These are phyloP conservation scores for Salminus brasiliensis DNA, from an alignment of 2,113 vertebrate genomes.

Conservation along the genomic window DNA sequence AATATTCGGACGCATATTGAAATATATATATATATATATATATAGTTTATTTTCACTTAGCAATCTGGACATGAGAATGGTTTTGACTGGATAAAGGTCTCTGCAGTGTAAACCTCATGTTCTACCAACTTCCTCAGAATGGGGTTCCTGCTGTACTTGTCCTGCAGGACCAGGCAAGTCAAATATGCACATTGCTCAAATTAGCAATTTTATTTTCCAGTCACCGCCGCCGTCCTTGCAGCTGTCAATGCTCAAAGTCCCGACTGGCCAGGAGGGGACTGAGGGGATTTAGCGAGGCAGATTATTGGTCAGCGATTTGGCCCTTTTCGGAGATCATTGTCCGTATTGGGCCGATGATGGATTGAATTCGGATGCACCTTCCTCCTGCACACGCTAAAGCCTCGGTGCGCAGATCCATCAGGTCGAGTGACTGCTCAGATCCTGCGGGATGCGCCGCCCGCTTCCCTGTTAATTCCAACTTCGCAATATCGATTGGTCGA, in stretches of 20 bases:
- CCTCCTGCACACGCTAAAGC: constrained; percentile 4
- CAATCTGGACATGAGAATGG: too few relatives aligned
- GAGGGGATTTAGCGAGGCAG: constrained; percentile 44
- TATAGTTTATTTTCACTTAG: too few relatives aligned
- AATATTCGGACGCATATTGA: too few relatives aligned
- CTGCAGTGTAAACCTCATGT: too few relatives aligned
- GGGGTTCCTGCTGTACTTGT: not conserved
- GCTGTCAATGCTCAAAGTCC: not conserved
- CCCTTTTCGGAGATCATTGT: constrained; percentile 46
- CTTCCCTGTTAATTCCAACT: constrained; percentile 54
- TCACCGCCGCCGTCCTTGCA: not conserved
- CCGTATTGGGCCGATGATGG: constrained; percentile 40
- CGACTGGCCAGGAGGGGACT: constrained; percentile 32
- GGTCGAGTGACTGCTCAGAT: constrained; percentile 32
- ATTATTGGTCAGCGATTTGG: constrained; percentile 47
- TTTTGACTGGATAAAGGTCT: too few relatives aligned
- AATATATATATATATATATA: too few relatives aligned
- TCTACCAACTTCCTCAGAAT: not conserved
- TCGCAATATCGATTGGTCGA: constrained; percentile 41
- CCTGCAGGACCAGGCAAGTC: not conserved
- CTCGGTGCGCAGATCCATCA: constrained; percentile 34
- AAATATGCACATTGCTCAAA: not conserved
- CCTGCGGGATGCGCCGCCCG: constrained; percentile 33
- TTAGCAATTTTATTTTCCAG: not conserved
- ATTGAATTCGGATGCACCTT: constrained; percentile 55